phyloP scores from a whole-genome alignment of 2,888 invertebrate genomes.

The Drosophila affinis region DNA sequence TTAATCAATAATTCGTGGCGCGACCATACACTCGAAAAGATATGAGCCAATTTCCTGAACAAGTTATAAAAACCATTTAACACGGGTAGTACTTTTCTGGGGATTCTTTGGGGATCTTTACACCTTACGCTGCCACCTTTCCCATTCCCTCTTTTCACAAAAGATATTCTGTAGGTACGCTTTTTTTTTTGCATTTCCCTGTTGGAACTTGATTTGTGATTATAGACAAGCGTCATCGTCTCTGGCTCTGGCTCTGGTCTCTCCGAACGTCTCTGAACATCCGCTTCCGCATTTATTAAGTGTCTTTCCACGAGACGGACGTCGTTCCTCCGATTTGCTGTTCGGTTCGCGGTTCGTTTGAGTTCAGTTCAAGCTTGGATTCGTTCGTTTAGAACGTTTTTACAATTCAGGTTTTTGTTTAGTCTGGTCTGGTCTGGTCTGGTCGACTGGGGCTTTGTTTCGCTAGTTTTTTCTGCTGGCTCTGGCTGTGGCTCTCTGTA shows the following conservation, averaged over 20 bases:
- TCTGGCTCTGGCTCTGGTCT: conserved; percentile 35
- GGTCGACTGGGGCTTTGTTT: conserved; percentile 43
- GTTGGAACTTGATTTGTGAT: conserved; percentile 80
- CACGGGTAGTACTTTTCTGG: conserved; percentile 13
- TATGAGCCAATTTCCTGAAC: conserved; percentile 42
- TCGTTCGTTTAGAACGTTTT: conserved; percentile 72
- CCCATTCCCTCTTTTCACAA: neutral
- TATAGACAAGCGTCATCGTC: conserved; percentile 70
- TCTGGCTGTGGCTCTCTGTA: conserved; percentile 60
- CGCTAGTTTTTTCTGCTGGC: conserved; percentile 45
- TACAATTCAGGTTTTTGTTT: conserved; percentile 74
- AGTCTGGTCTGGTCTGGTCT: conserved; percentile 6
- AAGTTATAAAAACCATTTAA: conserved; percentile 16
- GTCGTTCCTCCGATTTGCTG: conserved; percentile 13
- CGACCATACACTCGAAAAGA: conserved; percentile 14
- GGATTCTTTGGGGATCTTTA: conserved; percentile 28
- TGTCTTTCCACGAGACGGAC: conserved; percentile 72
- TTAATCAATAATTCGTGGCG: conserved; percentile 64
- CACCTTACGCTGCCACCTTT: neutral
- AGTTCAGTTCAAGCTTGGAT: conserved; percentile 35
- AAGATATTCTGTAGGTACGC: conserved; percentile 2
- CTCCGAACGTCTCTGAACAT: conserved; percentile 71
- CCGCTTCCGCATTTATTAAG: conserved; percentile 83
- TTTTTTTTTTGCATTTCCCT: conserved; percentile 38
- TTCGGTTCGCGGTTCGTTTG: conserved; percentile 24